phyloP scores from a whole-genome alignment of 2,888 invertebrate genomes.

The Ichneumon xanthorius region DNA sequence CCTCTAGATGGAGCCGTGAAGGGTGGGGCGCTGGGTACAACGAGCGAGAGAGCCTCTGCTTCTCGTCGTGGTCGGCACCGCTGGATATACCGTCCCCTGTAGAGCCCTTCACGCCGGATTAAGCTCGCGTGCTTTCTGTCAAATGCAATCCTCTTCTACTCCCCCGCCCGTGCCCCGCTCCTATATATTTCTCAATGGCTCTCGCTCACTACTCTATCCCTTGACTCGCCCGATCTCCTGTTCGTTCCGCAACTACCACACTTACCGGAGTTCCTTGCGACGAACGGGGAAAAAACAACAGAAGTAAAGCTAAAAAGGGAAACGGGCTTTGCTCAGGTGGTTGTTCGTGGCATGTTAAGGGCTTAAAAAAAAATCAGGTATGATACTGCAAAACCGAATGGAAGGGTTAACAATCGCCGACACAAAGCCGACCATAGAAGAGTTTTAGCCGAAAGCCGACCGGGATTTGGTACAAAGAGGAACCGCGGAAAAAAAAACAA shows the following conservation, averaged over 20 bases:
- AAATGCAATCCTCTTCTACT: slow-evolving; percentile 61
- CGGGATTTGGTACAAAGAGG: not conserved
- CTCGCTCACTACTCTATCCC: slow-evolving; percentile 5
- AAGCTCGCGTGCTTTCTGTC: slow-evolving; percentile 66
- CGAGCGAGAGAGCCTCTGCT: slow-evolving; percentile 64
- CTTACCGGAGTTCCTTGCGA: not conserved
- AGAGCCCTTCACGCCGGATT: slow-evolving; percentile 59
- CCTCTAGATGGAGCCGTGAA: slow-evolving; percentile 49
- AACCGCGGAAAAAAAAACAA: not conserved
- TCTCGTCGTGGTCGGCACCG: slow-evolving; percentile 44
- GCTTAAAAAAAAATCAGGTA: not conserved
- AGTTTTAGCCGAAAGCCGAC: not conserved
- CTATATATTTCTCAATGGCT: slow-evolving; percentile 38
- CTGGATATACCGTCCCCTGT: slow-evolving; percentile 48
- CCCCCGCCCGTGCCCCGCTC: slow-evolving; percentile 35
- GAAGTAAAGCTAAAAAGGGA: not conserved
- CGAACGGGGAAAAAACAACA: not conserved
- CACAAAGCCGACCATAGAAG: not conserved
- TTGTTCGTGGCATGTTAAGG: not conserved
- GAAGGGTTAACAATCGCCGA: not conserved
- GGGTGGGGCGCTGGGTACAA: slow-evolving; percentile 29
- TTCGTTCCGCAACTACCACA: not conserved
- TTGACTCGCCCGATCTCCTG: not conserved
- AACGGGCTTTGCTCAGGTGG: not conserved
- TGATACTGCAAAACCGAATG: not conserved